phyloP scores from a whole-genome alignment of 1,140 invertebrate species.

The Bombus soroeensis region DNA sequence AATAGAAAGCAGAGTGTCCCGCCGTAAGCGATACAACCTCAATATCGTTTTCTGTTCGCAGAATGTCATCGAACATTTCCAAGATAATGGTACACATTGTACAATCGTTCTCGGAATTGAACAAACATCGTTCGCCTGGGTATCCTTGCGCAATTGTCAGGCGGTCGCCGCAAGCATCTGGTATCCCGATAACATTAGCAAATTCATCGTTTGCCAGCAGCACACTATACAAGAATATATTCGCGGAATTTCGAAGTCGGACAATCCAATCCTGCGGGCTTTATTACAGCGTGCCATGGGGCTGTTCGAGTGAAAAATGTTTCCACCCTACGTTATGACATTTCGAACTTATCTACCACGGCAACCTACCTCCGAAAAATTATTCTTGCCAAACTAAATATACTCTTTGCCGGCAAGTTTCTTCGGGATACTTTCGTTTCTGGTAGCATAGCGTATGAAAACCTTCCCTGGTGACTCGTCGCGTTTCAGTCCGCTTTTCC shows the following conservation, averaged over 20 bases:
- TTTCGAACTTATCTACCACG: no score
- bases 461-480: not conserved
- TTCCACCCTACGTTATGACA: no score
- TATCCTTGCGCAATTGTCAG: conserved; percentile 1
- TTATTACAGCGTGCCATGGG: conserved; percentile 11
- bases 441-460: no score
- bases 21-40: no score
- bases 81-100: no score
- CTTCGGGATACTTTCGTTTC: not conserved
- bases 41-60: not conserved
- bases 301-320: not conserved
- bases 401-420: not conserved
- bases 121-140: not conserved
- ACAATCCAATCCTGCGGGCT: conserved; percentile 12
- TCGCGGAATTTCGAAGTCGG: conserved; percentile 3
- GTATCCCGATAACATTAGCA: not conserved
- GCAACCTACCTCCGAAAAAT: not conserved
- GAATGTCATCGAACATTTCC: not conserved
- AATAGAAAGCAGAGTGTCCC: no score
- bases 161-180: not conserved
- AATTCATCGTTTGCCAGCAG: not conserved
- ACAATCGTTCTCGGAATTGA: no score
- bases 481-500: not conserved
- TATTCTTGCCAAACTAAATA: no score
- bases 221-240: not conserved